These are phyloP conservation scores for Paramormyrops hopkinsi DNA, from an alignment of 2,797 vertebrate species.

Conservation along the genomic window DNA sequence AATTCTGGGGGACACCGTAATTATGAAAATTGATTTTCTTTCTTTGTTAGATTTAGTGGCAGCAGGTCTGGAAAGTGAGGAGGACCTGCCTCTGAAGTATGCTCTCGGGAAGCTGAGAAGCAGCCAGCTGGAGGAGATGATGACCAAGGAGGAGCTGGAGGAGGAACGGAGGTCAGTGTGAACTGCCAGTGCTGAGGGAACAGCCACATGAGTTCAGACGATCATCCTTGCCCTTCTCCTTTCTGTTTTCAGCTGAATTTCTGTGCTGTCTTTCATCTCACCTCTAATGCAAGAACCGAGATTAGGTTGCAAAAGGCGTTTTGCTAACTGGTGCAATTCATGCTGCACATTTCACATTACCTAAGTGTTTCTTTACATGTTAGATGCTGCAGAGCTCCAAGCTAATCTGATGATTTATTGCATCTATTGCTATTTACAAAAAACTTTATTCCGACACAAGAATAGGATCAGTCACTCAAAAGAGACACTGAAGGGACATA, in stretches of 20 bases:
- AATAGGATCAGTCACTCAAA: neutral
- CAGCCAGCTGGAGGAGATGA: conserved; percentile 80
- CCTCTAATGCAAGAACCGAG: neutral
- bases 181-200: neutral
- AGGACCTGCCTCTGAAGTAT: conserved; percentile 68
- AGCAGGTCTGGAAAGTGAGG: conserved; percentile 22
- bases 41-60: conserved; percentile 33
- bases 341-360: neutral
- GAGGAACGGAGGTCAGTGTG: conserved; percentile 83
- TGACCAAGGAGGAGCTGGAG: conserved; percentile 86
- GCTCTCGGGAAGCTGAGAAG: conserved; percentile 80
- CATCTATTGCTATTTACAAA: neutral
- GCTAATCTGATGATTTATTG: neutral
- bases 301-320: neutral
- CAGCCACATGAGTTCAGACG: neutral
- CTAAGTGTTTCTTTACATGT: neutral
- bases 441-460: neutral
- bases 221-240: neutral
- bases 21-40: neutral
- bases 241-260: neutral
- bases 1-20: neutral
- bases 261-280: neutral
- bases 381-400: neutral
- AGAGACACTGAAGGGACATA: neutral
- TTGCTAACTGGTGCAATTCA: conserved; percentile 4